Evolutionary conservation across 2,797 vertebrate species (phyloP), one percentile per base, ranked within the genome.

Genomic region (Gambelia wislizenii): DNA sequence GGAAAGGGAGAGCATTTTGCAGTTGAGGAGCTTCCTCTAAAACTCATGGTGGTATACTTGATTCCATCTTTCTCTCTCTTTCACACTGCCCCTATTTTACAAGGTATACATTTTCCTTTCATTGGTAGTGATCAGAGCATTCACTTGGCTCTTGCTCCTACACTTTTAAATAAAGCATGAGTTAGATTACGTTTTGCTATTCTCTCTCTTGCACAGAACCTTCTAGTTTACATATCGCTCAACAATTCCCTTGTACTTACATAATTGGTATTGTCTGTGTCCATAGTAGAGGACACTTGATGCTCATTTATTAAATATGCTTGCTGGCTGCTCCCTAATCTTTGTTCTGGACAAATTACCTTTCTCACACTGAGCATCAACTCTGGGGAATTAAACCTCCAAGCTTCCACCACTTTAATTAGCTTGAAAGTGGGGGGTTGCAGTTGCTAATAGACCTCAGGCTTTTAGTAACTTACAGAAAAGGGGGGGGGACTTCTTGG

Each of bases 301-400:
- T 98, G 98, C 98, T 98, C 98, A 97, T 98, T 98, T 98, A 99
- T 99, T 98, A 98, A 98, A 98, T 98, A 98, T 98, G 98, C 98
- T 98, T 96, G 95, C 97, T 97, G 96, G 98, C 98, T 98, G 98
- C 98, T 97, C 97, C 97, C 95, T 98, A 98, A 98, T 99, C 98
- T 99, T 99, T 98, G 98, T 99, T 99, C 98, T 98, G 98, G 98
- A 98, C 98, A 99, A 99, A 99, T 99, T 98, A 98, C 98, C 97
- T 98, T 98, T 98, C 98, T 98, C 98, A 98, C 97, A 98, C 98
- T 95, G 98, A 97, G 98, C 98, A 97, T 96, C 96, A 96, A 97
- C 98, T 98, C 98, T 97, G 97, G 98, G 98, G 98, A 99, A 98
- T 97, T 98, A 98, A 98, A 98, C 97, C 98, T 98, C 98, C 97